A percentile compares a stretch with the other conserved stretches of the same genome.
Evolutionary conservation across 2,113 vertebrate genomes (phyloP).

Genomic region (Rhineura floridana): DNA sequence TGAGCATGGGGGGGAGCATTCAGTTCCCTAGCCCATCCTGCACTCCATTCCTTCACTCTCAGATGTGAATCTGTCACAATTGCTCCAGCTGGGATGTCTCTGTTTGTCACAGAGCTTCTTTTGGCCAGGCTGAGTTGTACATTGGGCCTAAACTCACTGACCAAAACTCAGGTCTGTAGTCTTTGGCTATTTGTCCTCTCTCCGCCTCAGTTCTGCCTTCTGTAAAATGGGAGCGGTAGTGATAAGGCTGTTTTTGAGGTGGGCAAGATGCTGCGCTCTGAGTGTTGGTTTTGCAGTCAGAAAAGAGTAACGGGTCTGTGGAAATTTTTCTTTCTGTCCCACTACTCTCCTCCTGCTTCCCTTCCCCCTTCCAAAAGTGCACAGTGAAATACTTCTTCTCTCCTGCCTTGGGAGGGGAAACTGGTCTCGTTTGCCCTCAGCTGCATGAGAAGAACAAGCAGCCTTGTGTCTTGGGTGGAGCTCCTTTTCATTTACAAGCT

Average conservation of each 20-base stretch:
- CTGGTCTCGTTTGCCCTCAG: constrained; percentile 48
- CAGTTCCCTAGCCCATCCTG: too few species aligned
- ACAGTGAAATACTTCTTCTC: constrained; percentile 23
- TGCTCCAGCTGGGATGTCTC: too few species aligned
- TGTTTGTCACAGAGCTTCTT: too few species aligned
- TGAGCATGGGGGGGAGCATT: too few species aligned
- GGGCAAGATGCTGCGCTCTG: background rate
- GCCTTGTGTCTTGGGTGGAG: constrained; percentile 59
- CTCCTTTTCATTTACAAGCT: background rate
- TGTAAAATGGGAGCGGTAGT: background rate
- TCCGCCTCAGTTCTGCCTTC: background rate
- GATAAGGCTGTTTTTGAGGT: background rate
- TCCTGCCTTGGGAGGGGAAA: constrained; percentile 42
- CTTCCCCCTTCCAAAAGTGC: background rate
- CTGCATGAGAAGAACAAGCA: constrained; percentile 66
- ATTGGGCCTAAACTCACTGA: too few species aligned
- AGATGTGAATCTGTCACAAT: too few species aligned
- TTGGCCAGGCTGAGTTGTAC: too few species aligned
- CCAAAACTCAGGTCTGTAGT: too few species aligned
- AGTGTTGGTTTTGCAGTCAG: background rate
- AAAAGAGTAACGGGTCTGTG: background rate
- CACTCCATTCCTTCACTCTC: too few species aligned
- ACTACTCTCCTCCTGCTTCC: background rate
- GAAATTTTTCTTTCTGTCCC: background rate
- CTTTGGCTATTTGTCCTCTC: too few species aligned